Base-by-base conservation (phyloP, 2,113 vertebrate genomes). In the Salminus brasiliensis region DNA sequence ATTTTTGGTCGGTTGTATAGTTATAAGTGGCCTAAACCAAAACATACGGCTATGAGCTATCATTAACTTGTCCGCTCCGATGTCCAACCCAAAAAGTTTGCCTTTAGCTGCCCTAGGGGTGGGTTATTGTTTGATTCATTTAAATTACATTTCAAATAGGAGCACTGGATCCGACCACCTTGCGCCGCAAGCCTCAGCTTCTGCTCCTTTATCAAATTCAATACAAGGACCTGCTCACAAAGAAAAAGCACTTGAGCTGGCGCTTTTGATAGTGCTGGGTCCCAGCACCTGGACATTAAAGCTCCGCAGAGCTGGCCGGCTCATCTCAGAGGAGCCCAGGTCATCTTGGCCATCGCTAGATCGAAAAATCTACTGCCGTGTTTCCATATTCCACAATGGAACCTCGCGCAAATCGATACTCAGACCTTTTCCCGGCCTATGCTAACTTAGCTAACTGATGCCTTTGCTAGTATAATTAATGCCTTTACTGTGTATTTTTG, bases 371-470 rank as follows among this genome's bases (percentile, higher is more conserved):
- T 75, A 87, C 79, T 85, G 41, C 85, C 76, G 83, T 89, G 83
- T 81, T 87, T 86, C 88, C 88, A 88, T 90, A 85, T 82, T 80
- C 86, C 88, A 82, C 81, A 85, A 83, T 62, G 83, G 84, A 84
- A 87, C 81, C 82, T 84, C 62, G 74, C 30, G 13, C 82, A 66
- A 80, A 91, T 93, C 92, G 80, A 92, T 92, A 87, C 72, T 0
- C 43, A 47, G 81, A 92, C 90, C 91, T 91, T 90, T 91, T 79
- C 76, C 70, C 80, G 79, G 74, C 36, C 78, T n/a, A n/a, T n/a
- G n/a, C n/a, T n/a, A n/a, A n/a, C n/a, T n/a, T n/a, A n/a, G n/a
- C n/a, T n/a, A n/a, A n/a, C n/a, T n/a, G n/a, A n/a, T n/a, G n/a
- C n/a, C n/a, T n/a, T n/a, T n/a, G n/a, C n/a, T n/a, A n/a, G n/a